A percentile compares a stretch with the other conserved stretches of the same genome.
Evolutionary conservation across 2,888 invertebrate species (phyloP).

Genomic region (Trichogramma dendrolimi): DNA sequence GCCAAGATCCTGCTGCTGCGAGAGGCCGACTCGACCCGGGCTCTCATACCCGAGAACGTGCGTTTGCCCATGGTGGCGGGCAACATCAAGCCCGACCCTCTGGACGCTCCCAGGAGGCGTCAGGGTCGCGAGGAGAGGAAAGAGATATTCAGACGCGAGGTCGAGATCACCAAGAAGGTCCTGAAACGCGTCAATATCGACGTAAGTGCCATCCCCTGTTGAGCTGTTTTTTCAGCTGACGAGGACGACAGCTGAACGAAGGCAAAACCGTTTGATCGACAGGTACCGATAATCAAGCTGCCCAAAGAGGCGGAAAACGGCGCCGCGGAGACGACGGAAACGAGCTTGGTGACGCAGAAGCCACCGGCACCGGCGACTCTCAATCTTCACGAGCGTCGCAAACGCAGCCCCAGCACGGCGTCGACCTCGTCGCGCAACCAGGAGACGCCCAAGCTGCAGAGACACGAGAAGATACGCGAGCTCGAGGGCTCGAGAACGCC

Average conservation of each 20-base stretch:
- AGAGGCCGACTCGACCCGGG: constrained; percentile 64
- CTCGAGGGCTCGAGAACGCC: constrained; percentile 56
- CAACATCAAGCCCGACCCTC: constrained; percentile 69
- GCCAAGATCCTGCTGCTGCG: constrained; percentile 60
- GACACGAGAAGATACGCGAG: constrained; percentile 49
- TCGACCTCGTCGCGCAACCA: constrained; percentile 15
- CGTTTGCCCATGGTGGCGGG: constrained; percentile 52
- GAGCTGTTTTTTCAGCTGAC: too few species aligned
- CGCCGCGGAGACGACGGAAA: neutral
- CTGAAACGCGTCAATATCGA: constrained; percentile 49
- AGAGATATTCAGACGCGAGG: constrained; percentile 49
- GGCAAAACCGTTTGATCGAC: neutral
- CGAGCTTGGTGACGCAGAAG: constrained; percentile 39
- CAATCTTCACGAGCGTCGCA: constrained; percentile 54
- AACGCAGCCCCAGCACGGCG: constrained; percentile 23
- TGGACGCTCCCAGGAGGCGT: constrained; percentile 58
- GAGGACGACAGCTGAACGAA: too few species aligned
- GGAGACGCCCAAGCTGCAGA: constrained; percentile 41
- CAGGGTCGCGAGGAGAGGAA: constrained; percentile 48
- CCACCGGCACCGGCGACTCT: constrained; percentile 61
- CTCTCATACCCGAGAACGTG: constrained; percentile 62
- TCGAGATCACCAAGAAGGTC: constrained; percentile 49
- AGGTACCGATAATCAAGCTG: constrained; percentile 44
- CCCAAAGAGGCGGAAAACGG: constrained; percentile 25
- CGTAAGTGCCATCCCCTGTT: constrained; percentile 30